phyloP scores from a whole-genome alignment of 1,140 invertebrate genomes.

The Nomia melanderi region DNA sequence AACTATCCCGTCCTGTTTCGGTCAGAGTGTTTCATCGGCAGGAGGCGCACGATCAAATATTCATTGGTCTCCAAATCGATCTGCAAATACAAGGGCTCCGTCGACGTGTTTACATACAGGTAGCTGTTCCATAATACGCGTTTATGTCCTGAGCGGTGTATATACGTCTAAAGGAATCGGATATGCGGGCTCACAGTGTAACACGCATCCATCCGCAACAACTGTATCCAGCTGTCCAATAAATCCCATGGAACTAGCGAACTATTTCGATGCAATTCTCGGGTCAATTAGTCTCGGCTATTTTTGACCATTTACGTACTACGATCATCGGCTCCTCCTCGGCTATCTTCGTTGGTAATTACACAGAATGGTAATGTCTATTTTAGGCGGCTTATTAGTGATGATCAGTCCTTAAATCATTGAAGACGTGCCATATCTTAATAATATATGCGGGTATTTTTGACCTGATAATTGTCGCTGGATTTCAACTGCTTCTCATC shows the following conservation, averaged over 20 bases:
- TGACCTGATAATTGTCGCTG: no score
- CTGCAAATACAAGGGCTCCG: slow-evolving; percentile 24
- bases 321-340: no score
- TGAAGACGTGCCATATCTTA: no score
- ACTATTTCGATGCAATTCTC: neutral
- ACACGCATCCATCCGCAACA: neutral
- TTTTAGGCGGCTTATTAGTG: no score
- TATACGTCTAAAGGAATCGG: slow-evolving; percentile 19
- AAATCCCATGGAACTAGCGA: neutral
- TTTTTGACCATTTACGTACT: neutral
- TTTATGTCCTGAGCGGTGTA: slow-evolving; percentile 46
- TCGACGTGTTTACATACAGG: slow-evolving; percentile 39
- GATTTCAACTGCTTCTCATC: no score
- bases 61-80: slow-evolving; percentile 37
- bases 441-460: no score
- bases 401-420: no score
- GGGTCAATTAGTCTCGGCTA: neutral
- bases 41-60: slow-evolving; percentile 30
- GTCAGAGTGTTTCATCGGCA: no score
- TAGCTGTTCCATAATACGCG: slow-evolving; percentile 51
- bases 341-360: no score
- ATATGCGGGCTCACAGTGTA: slow-evolving; percentile 37
- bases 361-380: no score
- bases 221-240: slow-evolving; percentile 10
- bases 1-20: neutral